phyloP scores from a whole-genome alignment of 2,113 vertebrate genomes.

The Plecotus auritus region DNA sequence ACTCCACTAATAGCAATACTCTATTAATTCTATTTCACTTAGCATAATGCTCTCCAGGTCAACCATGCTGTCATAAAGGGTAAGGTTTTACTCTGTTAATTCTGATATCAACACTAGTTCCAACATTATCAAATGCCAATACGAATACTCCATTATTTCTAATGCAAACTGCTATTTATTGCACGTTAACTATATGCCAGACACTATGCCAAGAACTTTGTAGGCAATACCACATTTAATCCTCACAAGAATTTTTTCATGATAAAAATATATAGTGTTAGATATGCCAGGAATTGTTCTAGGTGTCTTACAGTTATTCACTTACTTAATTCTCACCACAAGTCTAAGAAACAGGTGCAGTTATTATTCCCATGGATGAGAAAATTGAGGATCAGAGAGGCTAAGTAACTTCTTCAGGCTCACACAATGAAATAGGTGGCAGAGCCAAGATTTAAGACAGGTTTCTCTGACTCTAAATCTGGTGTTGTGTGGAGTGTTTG shows the following conservation, averaged over 20 bases:
- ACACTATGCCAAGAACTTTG: not conserved
- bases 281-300: not conserved
- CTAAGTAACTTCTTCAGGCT: not conserved
- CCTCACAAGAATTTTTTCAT: not conserved
- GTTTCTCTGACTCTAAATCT: not conserved
- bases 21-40: not conserved
- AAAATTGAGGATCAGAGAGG: not conserved
- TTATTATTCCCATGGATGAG: not conserved
- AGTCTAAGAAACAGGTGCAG: not conserved
- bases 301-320: not conserved
- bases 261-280: slow-evolving; percentile 1
- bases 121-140: not conserved
- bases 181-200: not conserved
- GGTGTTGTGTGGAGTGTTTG: not conserved
- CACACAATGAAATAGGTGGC: not conserved
- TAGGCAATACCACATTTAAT: not conserved
- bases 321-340: slow-evolving; percentile 12
- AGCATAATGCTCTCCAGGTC: not conserved
- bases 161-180: not conserved
- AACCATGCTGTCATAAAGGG: not conserved
- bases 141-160: not conserved
- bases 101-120: not conserved
- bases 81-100: not conserved
- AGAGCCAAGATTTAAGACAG: not conserved
- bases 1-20: not conserved